Conservation (phyloP, 2,888 invertebrate species). For the Keiferia lycopersicella region DNA sequence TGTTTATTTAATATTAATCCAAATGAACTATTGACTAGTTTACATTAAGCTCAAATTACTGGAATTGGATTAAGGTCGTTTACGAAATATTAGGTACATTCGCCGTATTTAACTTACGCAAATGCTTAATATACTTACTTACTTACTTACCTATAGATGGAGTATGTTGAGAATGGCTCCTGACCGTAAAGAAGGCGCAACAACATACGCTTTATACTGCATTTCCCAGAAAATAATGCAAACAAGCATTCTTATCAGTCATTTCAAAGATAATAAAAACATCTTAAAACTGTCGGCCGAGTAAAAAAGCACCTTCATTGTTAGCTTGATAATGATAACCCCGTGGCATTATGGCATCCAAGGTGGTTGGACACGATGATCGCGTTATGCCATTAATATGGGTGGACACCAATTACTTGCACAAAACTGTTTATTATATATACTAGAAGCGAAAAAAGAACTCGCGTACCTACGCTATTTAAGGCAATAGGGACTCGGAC, state of each 20-base stretch:
- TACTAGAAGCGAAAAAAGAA: not conserved
- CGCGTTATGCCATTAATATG: constrained; percentile 2
- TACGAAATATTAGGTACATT: not conserved
- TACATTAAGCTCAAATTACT: not conserved
- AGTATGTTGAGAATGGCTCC: not conserved
- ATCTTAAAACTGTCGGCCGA: constrained; percentile 24
- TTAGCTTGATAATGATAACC: constrained; percentile 10
- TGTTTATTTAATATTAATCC: not conserved
- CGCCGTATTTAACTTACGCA: too few species aligned
- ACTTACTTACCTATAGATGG: too few species aligned
- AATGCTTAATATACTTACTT: too few species aligned
- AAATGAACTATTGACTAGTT: not conserved
- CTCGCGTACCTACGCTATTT: not conserved
- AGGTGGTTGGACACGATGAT: constrained; percentile 8
- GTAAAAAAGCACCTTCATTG: constrained; percentile 23
- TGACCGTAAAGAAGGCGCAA: not conserved
- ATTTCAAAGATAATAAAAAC: constrained; percentile 30
- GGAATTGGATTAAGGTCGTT: constrained; percentile 6
- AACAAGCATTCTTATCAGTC: constrained; percentile 16
- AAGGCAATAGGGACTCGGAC: not conserved
- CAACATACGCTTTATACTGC: constrained; percentile 12
- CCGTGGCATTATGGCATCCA: constrained; percentile 11
- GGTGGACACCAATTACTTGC: not conserved
- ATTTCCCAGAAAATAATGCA: constrained; percentile 12
- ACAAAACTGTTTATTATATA: not conserved